Base-by-base conservation (phyloP, 2,888 invertebrate species). In the Lasiommata megera region DNA sequence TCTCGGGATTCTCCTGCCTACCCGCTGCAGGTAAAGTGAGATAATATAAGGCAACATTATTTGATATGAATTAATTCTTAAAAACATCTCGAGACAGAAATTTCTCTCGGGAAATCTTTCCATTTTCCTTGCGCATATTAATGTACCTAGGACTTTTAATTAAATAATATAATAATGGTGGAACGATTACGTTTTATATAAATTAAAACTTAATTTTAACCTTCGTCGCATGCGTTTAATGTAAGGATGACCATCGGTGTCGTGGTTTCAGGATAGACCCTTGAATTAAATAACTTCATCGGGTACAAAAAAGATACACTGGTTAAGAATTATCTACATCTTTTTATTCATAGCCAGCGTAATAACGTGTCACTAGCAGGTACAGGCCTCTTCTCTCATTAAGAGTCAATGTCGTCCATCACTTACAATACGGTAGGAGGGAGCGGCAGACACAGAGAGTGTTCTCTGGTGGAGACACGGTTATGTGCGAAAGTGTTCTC, bases 181-280 rank as follows among this genome's bases (percentile, higher is more conserved):
- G 56, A 56, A 63, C 54, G 59, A 61, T 57, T 59, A 50, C 58
- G 54, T 64, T 61, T 52, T 50, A 60, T 54, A 41, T 51, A 58
- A 62, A 65, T 64, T 64, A 60, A 66, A 64, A 63, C 62, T 62
- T 64, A 62, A 67, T 60, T 62, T 58, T 57, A 59, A 56, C 28
- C 54, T 40, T 58, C 54, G 40, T 58, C 58, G 47, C 43, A 41
- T 62, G 54, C 58, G 50, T 57, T 57, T 31, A 38, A 38, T 16
- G 23, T 47, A n/a, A 14, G 6, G 11, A n/a, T 31, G 14, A 31
- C 38, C 38, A 17, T 3, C n/a, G 11, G n/a, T 31, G 1, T 17
- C 8, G 2, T 16, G 28, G 18, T 37, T 17, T 8, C 8, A 29
- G 52, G 52, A 52, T 9, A 12, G 11, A 23, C 28, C 38, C 50